phyloP scores from a whole-genome alignment of 2,888 invertebrate species.

The Pilophorus perplexus region DNA sequence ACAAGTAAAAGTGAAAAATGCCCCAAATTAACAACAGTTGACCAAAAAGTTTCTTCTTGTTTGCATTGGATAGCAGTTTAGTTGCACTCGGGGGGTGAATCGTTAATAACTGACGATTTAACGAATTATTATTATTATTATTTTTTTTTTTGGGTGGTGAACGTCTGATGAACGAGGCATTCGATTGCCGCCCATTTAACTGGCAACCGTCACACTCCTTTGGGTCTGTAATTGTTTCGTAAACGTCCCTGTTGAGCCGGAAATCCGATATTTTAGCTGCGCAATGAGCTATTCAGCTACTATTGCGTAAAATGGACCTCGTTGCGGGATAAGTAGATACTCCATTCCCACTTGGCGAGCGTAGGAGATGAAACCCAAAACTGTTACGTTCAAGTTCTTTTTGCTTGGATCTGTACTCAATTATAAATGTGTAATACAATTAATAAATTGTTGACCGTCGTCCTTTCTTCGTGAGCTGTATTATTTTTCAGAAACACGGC shows the following conservation, averaged over 20 bases:
- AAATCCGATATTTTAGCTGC: constrained; percentile 86
- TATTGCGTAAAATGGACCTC: constrained; percentile 77
- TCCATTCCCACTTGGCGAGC: constrained; percentile 62
- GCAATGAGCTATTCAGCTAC: no score
- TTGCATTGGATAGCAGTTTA: no score
- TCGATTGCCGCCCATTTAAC: constrained; percentile 89
- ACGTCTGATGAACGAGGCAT: constrained; percentile 75
- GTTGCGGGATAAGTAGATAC: constrained; percentile 62
- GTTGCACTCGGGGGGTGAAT: no score
- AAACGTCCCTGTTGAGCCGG: constrained; percentile 81
- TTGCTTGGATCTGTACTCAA: constrained; percentile 36
- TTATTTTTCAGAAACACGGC: constrained; percentile 21
- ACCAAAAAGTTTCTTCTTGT: no score
- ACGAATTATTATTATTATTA: no score
- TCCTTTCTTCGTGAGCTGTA: no score
- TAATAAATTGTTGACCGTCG: not conserved
- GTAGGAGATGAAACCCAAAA: constrained; percentile 70
- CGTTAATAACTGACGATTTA: no score
- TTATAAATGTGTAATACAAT: not conserved
- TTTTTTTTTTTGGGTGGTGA: constrained; percentile 77
- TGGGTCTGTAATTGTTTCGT: constrained; percentile 77
- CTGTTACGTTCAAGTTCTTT: constrained; percentile 39
- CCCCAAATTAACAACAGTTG: no score
- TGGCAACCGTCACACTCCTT: constrained; percentile 56
- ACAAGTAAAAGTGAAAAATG: no score